Percentiles rank a stretch among this genome's conserved stretches.
phyloP scores from a whole-genome alignment of 2,888 invertebrate species.

The Phlogophora meticulosa region DNA sequence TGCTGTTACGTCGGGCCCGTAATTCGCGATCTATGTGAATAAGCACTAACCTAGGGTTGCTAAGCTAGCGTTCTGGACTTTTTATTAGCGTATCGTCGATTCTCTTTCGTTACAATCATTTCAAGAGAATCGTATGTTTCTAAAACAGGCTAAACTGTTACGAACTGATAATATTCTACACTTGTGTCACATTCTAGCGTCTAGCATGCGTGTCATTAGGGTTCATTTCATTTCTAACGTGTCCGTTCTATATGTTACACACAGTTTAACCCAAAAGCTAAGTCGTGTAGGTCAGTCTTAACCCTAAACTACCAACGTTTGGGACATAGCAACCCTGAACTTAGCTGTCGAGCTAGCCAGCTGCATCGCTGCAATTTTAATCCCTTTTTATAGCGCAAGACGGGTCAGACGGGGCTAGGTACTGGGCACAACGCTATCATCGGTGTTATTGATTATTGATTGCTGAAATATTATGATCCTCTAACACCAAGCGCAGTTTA shows the following conservation, averaged over 20 bases:
- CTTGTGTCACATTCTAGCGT: too few species aligned
- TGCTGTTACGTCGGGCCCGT: slow-evolving; percentile 39
- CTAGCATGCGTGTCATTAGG: too few species aligned
- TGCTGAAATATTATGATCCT: slow-evolving; percentile 43
- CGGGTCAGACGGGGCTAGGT: slow-evolving; percentile 44
- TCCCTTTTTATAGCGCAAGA: slow-evolving; percentile 72
- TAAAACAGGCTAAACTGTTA: too few species aligned
- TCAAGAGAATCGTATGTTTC: too few species aligned
- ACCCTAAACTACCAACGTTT: slow-evolving; percentile 8
- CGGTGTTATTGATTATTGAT: slow-evolving; percentile 53
- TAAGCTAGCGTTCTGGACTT: background rate
- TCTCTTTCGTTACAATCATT: too few species aligned
- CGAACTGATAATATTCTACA: too few species aligned
- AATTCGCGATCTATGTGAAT: slow-evolving; percentile 60
- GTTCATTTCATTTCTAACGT: too few species aligned
- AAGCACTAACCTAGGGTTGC: slow-evolving; percentile 56
- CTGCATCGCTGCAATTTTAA: slow-evolving; percentile 77
- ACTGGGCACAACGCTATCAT: slow-evolving; percentile 50
- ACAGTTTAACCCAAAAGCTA: background rate
- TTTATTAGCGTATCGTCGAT: background rate
- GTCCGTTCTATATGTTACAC: background rate
- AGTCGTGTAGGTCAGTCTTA: background rate
- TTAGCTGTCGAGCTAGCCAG: slow-evolving; percentile 67
- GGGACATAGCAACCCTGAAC: slow-evolving; percentile 50
- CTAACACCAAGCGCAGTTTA: slow-evolving; percentile 21